These are phyloP conservation scores for Porites australiensis DNA, from an alignment of 64 coral and sea anemone species.

Conservation along the genomic window DNA sequence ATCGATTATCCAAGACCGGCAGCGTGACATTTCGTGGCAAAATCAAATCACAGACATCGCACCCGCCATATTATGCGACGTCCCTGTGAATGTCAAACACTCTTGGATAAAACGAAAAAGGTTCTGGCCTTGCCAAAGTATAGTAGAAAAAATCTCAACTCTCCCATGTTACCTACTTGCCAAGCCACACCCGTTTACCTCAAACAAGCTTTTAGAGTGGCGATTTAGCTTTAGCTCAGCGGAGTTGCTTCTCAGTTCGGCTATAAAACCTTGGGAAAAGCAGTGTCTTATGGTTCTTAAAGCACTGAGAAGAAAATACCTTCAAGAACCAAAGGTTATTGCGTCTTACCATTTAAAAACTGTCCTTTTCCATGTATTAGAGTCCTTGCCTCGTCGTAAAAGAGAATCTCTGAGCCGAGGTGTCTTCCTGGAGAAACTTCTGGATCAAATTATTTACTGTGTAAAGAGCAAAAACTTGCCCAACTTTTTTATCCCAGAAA, in stretches of 20 bases:
- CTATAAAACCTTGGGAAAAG: slow-evolving; percentile 11
- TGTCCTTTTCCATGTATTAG: slow-evolving; percentile 22
- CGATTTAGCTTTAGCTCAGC: slow-evolving; percentile 29
- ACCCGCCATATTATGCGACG: slow-evolving; percentile 24
- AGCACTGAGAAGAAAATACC: slow-evolving; percentile 28
- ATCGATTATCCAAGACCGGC: not conserved
- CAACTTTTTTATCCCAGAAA: slow-evolving; percentile 39
- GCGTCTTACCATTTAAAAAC: slow-evolving; percentile 42
- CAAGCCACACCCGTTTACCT: slow-evolving; percentile 27
- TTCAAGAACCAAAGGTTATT: slow-evolving; percentile 47
- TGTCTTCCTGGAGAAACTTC: not conserved
- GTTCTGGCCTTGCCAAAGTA: not conserved
- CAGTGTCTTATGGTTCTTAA: slow-evolving; percentile 27
- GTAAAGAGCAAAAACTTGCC: slow-evolving; percentile 9
- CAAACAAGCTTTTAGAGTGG: slow-evolving; percentile 39
- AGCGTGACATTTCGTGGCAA: not conserved
- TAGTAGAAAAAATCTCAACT: slow-evolving; percentile 9
- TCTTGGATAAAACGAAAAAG: slow-evolving; percentile 2
- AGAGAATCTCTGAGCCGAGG: not conserved
- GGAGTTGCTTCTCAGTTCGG: slow-evolving; percentile 32
- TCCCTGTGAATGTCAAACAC: not conserved
- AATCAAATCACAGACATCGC: slow-evolving; percentile 42
- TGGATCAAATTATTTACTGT: slow-evolving; percentile 9
- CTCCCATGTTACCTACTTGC: slow-evolving; percentile 20
- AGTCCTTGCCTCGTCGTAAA: not conserved